Evolutionary conservation across 2,113 vertebrate genomes (phyloP).

Genomic region (Phyllostomus discolor): DNA sequence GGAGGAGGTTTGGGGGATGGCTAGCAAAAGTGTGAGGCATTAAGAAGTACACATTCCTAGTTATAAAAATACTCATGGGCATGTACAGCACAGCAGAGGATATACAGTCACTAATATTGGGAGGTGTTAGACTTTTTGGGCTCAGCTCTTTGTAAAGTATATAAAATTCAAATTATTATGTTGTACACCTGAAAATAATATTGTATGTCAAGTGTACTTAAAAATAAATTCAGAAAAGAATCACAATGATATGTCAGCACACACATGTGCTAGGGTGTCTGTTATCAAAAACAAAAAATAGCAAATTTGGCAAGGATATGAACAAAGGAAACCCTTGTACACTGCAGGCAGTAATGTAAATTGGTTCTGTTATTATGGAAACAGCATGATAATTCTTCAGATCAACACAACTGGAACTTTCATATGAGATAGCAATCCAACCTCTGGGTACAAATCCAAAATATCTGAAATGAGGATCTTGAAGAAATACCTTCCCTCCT

Average conservation of each 20-base stretch:
- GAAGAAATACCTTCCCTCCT: not conserved
- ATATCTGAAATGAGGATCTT: not conserved
- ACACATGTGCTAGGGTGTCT: no score
- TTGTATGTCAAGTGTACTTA: not conserved
- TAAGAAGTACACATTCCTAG: no score
- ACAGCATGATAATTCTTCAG: not conserved
- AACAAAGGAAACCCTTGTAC: not conserved
- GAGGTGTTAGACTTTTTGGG: no score
- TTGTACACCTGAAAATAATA: not conserved
- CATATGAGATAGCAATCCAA: not conserved
- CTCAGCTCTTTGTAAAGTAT: no score
- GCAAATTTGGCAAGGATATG: not conserved
- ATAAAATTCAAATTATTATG: no score
- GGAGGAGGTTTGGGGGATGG: no score
- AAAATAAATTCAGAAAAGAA: not conserved
- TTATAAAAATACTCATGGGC: no score
- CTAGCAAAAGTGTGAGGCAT: no score
- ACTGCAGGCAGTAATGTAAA: not conserved
- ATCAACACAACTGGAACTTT: not conserved
- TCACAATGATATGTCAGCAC: not conserved
- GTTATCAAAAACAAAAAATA: not conserved
- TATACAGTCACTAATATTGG: no score
- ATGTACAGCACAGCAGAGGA: no score
- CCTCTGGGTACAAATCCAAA: not conserved
- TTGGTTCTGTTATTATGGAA: not conserved